Evolutionary conservation across 2,888 invertebrate genomes (phyloP), one percentile per base, ranked within the genome.

Genomic region (Drosophila nr. perissopoda): DNA sequence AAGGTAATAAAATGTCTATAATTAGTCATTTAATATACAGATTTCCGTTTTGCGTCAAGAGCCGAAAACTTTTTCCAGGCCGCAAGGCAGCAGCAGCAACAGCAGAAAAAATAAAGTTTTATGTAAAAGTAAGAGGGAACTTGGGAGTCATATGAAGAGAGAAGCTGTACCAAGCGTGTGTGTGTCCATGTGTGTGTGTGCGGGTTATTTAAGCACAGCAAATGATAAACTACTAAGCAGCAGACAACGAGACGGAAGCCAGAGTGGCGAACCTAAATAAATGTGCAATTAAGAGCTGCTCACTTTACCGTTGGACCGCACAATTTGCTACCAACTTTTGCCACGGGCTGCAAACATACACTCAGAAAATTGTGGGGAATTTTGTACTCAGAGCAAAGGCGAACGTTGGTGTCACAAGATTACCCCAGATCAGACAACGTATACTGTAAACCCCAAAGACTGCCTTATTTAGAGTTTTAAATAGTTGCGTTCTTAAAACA

Each of bases 221-320:
- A 91, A 91, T 88, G 88, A 88, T 91, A 88, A 88, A 88, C 88
- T 90, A 88, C 91, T 88, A 90, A 90, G 90, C 90, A 79, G 80
- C 85, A 76, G 77, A 78, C 80, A 60, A 73, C 64, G 51, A 72
- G 60, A 58, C 72, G 67, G 61, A 2, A 58, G 29, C 62, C 73
- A 65, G 59, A 80, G 73, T 69, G 86, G 87, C 81, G 90, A 88
- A 86, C 90, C 79, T 88, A 91, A 92, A 89, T 92, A 90, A 89
- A 90, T 90, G 91, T 89, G 92, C 91, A 91, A 92, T 91, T 92
- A 91, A 91, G 91, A 91, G 91, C 85, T 91, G 87, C 84, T 91
- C 84, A 76, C 88, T 78, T 85, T 80, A 77, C 85, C 86, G 80
- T 90, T 88, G 86, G 90, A 86, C 85, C 90, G 76, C 88, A 86